phyloP scores from a whole-genome alignment of 2,113 vertebrate genomes.

The Catharus minimus region DNA sequence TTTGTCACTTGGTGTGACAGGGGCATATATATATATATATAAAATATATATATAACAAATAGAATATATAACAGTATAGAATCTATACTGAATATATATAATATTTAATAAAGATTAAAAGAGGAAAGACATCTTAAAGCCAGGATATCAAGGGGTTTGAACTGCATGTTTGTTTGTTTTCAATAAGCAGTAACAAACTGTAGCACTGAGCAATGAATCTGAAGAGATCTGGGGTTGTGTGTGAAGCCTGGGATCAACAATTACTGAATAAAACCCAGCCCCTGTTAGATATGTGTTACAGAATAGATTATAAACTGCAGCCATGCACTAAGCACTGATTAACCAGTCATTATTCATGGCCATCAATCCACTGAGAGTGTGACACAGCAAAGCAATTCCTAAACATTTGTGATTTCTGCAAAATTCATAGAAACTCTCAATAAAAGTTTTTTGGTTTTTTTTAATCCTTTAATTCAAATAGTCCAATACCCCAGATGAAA shows the following conservation, averaged over 20 bases:
- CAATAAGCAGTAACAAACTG: neutral
- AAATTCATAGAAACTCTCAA: neutral
- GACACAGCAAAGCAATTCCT: neutral
- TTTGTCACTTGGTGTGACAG: neutral
- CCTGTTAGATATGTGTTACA: rapidly evolving
- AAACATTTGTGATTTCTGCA: neutral
- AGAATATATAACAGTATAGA: no score
- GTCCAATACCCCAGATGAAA: neutral
- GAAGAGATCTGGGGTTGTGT: neutral
- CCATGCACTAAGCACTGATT: neutral
- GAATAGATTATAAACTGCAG: neutral
- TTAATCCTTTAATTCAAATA: neutral
- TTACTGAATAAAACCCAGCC: neutral
- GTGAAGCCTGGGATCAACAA: neutral
- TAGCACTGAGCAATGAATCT: neutral
- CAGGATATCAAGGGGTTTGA: rapidly evolving
- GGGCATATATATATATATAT: rapidly evolving
- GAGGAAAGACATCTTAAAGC: neutral
- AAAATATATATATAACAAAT: no score
- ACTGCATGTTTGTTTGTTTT: neutral
- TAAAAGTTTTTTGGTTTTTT: rapidly evolving
- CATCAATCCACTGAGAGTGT: neutral
- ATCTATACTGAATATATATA: no score
- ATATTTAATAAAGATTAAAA: neutral
- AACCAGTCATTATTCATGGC: neutral